Evolutionary conservation across 2,888 invertebrate genomes (phyloP).

Genomic region (Entomobrya proxima): DNA sequence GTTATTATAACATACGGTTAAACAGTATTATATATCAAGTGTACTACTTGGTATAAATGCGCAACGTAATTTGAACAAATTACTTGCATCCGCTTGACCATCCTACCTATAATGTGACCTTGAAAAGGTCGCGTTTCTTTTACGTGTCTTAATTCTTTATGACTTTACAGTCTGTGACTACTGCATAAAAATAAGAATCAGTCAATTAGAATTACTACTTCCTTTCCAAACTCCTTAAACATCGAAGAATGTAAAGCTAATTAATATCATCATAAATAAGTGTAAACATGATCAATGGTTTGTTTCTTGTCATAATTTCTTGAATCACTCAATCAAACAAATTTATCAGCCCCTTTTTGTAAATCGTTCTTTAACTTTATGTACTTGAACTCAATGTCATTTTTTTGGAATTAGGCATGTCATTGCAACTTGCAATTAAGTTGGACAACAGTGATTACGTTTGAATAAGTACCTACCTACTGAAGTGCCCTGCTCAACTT

Average conservation of each 20-base stretch:
- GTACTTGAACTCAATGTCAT: too few relatives aligned
- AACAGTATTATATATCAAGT: too few relatives aligned
- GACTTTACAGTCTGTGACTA: neutral
- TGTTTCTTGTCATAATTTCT: neutral
- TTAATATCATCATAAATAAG: too few relatives aligned
- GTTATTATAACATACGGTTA: too few relatives aligned
- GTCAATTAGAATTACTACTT: neutral
- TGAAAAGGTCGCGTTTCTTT: neutral
- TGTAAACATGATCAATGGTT: neutral
- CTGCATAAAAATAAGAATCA: neutral
- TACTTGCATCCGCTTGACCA: neutral
- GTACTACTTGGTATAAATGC: neutral
- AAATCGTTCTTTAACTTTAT: neutral
- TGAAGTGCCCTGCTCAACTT: too few relatives aligned
- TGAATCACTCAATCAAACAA: neutral
- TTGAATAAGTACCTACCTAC: too few relatives aligned
- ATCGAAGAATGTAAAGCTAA: neutral
- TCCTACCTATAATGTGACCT: neutral
- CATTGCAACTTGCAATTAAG: too few relatives aligned
- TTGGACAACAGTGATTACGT: too few relatives aligned
- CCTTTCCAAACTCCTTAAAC: neutral
- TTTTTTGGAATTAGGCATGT: too few relatives aligned
- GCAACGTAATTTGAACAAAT: slow-evolving; percentile 6
- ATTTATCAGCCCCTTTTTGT: neutral
- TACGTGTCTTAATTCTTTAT: neutral